Percentiles rank a stretch among this genome's conserved stretches.
Evolutionary conservation across 2,113 vertebrate species (phyloP).

Genomic region (Campylomormyrus numenius): DNA sequence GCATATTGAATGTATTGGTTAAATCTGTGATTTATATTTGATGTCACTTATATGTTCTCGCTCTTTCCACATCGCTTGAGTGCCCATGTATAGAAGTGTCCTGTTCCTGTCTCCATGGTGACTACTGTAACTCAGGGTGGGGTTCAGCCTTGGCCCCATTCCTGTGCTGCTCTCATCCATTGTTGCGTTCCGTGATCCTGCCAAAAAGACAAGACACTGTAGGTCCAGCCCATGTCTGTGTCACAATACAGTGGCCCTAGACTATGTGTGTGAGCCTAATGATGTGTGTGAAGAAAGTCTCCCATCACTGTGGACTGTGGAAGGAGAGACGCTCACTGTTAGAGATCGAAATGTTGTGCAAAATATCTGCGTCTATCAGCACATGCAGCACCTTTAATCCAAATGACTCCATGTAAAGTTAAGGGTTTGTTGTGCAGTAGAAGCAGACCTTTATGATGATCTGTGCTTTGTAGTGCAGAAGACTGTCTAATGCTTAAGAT

Average conservation of each 20-base stretch:
- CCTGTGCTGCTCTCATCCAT: background rate
- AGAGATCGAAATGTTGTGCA: background rate
- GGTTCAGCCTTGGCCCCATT: background rate
- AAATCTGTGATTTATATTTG: background rate
- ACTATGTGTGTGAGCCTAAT: background rate
- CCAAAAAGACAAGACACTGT: constrained; percentile 1
- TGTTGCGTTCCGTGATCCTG: background rate
- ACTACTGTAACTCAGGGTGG: background rate
- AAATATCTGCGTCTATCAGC: background rate
- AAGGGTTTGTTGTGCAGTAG: background rate
- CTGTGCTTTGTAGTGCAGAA: background rate
- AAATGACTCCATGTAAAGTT: background rate
- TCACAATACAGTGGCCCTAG: background rate
- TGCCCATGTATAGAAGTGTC: background rate
- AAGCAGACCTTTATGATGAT: background rate
- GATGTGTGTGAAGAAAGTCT: background rate
- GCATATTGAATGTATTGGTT: background rate
- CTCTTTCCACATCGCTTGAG: background rate
- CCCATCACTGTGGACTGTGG: background rate
- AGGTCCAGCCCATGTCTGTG: background rate
- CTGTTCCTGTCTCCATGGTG: background rate
- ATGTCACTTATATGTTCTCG: background rate
- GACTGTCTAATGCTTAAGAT: background rate
- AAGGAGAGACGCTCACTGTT: background rate
- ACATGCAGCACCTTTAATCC: background rate